Percentiles rank a stretch among this genome's conserved stretches.
These are phyloP conservation scores for Siniperca knerii DNA, from an alignment of 2,113 vertebrate genomes.

Conservation along the genomic window DNA sequence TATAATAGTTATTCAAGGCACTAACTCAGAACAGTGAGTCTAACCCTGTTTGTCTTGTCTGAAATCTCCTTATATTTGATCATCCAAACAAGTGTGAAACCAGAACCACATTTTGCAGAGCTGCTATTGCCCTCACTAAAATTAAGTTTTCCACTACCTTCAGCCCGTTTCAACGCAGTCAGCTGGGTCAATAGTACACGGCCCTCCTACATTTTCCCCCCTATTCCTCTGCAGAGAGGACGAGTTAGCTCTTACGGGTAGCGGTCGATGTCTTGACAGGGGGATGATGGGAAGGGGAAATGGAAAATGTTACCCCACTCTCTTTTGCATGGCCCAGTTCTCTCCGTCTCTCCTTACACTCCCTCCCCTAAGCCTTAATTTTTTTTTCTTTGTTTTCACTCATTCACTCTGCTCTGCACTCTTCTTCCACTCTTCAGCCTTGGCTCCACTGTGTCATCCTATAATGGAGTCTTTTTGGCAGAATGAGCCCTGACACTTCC, in stretches of 20 bases:
- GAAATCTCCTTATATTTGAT: constrained; percentile 27
- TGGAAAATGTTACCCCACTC: constrained; percentile 76
- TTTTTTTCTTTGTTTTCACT: constrained; percentile 25
- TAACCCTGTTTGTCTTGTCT: constrained; percentile 28
- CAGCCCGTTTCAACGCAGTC: constrained; percentile 47
- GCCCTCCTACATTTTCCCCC: constrained; percentile 23
- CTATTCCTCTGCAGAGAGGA: constrained; percentile 28
- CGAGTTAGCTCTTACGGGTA: constrained; percentile 55
- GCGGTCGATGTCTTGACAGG: constrained; percentile 48
- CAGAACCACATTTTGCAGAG: constrained; percentile 23
- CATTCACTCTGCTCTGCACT: constrained; percentile 5
- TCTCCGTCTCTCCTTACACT: constrained; percentile 53
- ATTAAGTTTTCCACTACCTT: constrained; percentile 68
- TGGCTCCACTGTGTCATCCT: constrained; percentile 48
- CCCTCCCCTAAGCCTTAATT: constrained; percentile 28
- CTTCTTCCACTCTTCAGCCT: constrained; percentile 23
- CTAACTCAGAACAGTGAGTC: constrained; percentile 12
- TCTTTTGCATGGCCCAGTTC: constrained; percentile 23
- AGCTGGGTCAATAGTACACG: constrained; percentile 72
- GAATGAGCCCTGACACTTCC: constrained; percentile 71
- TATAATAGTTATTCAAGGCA: constrained; percentile 21
- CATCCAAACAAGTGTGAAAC: constrained; percentile 43
- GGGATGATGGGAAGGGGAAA: constrained; percentile 56
- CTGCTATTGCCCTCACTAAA: constrained; percentile 19
- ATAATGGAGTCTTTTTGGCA: constrained; percentile 66